Evolutionary conservation across 2,113 vertebrate species (phyloP), one percentile per base, ranked within the genome.

Genomic region (Phoxinus phoxinus): DNA sequence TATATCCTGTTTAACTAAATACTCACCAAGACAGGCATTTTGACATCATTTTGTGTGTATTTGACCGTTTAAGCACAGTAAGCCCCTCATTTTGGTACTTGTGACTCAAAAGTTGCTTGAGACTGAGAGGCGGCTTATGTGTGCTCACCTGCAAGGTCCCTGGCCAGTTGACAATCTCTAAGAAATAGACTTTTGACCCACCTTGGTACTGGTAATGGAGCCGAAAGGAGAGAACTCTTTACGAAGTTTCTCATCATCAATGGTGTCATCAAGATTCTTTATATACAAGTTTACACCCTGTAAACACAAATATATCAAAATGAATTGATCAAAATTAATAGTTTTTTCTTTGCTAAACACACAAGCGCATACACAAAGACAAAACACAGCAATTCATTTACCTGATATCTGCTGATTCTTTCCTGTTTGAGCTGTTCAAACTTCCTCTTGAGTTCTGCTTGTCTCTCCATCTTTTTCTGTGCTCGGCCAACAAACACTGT

Each of bases 281-380:
- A 99, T 99, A 92, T 99, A 99, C 17, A 99, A 93, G 91, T 99
- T 99, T 78, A 99, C 98, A 85, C 98, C 98, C 98, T 99, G 89
- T 75, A 92, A 89, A 82, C 72, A 78, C 9, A 63, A 25, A 41
- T 65, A n/a, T 3, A 13, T 8, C 2, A 41, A n/a, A 7, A 37
- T 4, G 6, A 41, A 71, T 21, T 35, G 17, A 81, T 51, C 12
- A 7, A 46, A 74, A 59, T 44, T 9, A 53, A 53, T 6, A 2
- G 5, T 56, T 56, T 19, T 37, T 17, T 30, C 30, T 37, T n/a
- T 10, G 72, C 59, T n/a, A 53, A 71, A 80, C n/a, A 79, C 13
- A 73, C 27, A 19, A 41, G 17, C 2, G 7, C 23, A 32, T 30
- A 21, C 30, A 56, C 63, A 69, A 58, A n/a, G 13, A 30, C 41